Conservation (phyloP, 2,113 vertebrate species). For the Zosterops borbonicus region DNA sequence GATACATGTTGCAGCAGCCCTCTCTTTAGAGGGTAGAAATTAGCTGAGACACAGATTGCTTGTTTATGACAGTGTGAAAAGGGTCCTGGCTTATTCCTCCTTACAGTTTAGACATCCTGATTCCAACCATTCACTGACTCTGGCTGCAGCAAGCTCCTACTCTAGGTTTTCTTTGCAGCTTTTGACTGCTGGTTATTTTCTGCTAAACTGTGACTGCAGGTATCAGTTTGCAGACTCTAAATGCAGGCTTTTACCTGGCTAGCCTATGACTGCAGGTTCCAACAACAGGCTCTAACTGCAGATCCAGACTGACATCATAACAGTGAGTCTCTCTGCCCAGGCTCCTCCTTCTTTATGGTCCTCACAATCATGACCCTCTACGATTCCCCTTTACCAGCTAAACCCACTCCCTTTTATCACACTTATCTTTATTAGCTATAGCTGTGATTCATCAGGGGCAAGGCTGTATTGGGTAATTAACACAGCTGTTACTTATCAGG, state of each 20-base stretch:
- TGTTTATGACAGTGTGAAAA: neutral
- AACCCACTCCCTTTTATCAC: neutral
- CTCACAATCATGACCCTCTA: neutral
- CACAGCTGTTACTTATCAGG: neutral
- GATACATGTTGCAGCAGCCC: neutral
- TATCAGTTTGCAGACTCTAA: neutral
- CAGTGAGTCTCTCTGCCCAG: neutral
- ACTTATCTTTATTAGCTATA: neutral
- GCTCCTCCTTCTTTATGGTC: neutral
- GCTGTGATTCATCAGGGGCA: neutral
- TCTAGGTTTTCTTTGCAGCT: neutral
- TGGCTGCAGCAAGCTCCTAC: neutral
- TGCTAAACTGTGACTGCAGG: neutral
- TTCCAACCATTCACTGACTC: neutral
- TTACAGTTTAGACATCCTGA: neutral
- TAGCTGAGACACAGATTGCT: neutral
- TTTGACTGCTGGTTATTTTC: neutral
- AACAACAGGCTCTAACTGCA: neutral
- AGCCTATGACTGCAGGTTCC: neutral
- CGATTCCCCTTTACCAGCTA: neutral
- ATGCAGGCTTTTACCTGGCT: neutral
- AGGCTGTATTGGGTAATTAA: neutral
- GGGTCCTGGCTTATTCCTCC: neutral
- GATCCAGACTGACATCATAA: neutral
- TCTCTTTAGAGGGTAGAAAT: neutral